Percentiles rank a stretch among this genome's conserved stretches.
Conservation (phyloP, 2,797 vertebrate genomes). For the Rhinogobio ventralis region DNA sequence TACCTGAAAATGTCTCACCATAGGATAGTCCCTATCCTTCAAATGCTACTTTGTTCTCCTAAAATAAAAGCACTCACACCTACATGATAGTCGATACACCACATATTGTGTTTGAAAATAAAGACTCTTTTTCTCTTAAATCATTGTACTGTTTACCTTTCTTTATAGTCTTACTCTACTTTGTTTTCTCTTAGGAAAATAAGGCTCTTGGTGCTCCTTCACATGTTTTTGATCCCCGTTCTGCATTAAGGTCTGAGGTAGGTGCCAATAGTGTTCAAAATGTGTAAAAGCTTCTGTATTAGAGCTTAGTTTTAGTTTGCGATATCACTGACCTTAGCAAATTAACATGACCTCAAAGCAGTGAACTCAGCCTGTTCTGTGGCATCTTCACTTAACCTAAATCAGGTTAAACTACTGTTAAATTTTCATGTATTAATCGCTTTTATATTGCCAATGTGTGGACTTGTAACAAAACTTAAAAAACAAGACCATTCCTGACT, state of each 20-base stretch:
- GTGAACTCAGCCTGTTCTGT: background rate
- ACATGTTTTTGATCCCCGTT: conserved; percentile 80
- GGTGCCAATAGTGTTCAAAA: conserved; percentile 33
- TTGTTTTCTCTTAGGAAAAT: conserved; percentile 76
- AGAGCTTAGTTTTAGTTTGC: background rate
- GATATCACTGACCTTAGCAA: background rate
- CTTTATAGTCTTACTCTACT: background rate
- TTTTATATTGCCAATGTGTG: background rate
- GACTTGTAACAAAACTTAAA: background rate
- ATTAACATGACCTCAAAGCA: background rate
- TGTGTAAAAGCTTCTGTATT: background rate
- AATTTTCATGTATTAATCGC: background rate
- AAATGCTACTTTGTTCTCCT: background rate
- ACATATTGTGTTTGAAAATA: background rate
- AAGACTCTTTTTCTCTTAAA: background rate
- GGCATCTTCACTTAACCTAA: background rate
- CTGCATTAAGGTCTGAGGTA: conserved; percentile 83
- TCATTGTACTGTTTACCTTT: background rate
- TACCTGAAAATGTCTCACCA: background rate
- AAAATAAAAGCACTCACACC: background rate
- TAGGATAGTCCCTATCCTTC: no score
- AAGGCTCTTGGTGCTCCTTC: conserved; percentile 84
- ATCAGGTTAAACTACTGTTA: background rate
- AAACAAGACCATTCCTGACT: background rate
- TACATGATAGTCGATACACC: background rate